Evolutionary conservation across 2,113 vertebrate species (phyloP).

Genomic region (Microtus ochrogaster): DNA sequence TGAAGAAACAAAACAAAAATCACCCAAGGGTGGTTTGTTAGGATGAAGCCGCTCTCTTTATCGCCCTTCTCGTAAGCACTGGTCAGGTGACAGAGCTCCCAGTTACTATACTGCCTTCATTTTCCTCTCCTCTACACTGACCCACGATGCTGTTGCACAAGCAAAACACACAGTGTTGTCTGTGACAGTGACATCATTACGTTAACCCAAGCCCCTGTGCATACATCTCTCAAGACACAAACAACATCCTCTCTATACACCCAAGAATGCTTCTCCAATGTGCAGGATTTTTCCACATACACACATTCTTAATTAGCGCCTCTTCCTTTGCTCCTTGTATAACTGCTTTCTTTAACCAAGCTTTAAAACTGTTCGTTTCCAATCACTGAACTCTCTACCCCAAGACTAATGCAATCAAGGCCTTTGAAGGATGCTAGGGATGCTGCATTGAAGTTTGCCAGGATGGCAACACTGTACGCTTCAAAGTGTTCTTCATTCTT

Average conservation of each 20-base stretch:
- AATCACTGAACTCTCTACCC: not conserved
- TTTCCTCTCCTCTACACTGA: not conserved
- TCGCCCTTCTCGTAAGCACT: not conserved
- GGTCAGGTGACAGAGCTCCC: not conserved
- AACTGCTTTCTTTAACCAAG: not conserved
- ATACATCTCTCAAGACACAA: not conserved
- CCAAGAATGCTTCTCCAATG: not conserved
- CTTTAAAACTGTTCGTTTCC: not conserved
- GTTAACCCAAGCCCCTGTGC: not conserved
- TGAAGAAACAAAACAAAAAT: constrained; percentile 3
- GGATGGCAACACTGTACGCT: constrained; percentile 31
- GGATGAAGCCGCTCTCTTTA: not conserved
- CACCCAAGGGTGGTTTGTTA: not conserved
- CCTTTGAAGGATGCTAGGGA: constrained; percentile 1
- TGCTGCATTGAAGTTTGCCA: not conserved
- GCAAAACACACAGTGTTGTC: not conserved
- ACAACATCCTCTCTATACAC: not conserved
- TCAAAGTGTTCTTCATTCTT: constrained; percentile 68
- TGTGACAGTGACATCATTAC: not conserved
- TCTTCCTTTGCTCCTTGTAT: not conserved
- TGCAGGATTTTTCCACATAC: not conserved
- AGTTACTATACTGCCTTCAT: not conserved
- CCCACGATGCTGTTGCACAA: not conserved
- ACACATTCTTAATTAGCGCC: not conserved
- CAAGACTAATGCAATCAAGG: not conserved